Conservation (phyloP, 2,113 vertebrate species). For the Collichthys lucidus region DNA sequence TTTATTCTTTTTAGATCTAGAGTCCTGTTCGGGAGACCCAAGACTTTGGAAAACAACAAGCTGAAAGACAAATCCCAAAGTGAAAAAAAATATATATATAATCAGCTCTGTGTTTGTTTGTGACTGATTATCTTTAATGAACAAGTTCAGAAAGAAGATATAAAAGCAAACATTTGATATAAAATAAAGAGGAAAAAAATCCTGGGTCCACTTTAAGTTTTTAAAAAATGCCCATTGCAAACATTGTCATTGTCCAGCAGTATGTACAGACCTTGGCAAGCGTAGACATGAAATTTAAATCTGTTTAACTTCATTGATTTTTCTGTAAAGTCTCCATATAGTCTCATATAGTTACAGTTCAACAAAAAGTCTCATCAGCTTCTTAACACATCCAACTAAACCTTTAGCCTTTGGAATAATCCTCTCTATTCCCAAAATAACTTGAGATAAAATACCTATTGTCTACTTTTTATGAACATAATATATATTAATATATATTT, state of each 20-base stretch:
- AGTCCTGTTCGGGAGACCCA: background rate
- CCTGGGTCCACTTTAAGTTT: background rate
- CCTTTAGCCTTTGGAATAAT: too few relatives aligned
- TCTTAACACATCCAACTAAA: background rate
- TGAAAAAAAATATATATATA: background rate
- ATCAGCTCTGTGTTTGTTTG: background rate
- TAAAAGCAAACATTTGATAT: constrained; percentile 38
- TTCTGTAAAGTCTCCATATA: background rate
- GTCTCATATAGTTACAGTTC: constrained; percentile 12
- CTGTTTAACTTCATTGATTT: constrained; percentile 20
- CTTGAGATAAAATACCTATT: background rate
- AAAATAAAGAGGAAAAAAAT: constrained; percentile 35
- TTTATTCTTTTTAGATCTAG: background rate
- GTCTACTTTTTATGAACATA: background rate
- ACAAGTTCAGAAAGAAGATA: constrained; percentile 27
- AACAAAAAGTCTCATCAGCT: constrained; percentile 15
- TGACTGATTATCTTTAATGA: constrained; percentile 55
- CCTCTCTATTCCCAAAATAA: background rate
- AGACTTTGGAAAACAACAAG: background rate
- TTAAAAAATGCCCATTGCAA: background rate
- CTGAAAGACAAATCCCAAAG: background rate
- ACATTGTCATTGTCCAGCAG: background rate
- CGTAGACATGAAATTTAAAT: background rate
- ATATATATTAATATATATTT: background rate
- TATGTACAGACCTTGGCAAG: constrained; percentile 2